These are phyloP conservation scores for Anniella stebbinsi DNA, from an alignment of 2,797 vertebrate species.

Conservation along the genomic window DNA sequence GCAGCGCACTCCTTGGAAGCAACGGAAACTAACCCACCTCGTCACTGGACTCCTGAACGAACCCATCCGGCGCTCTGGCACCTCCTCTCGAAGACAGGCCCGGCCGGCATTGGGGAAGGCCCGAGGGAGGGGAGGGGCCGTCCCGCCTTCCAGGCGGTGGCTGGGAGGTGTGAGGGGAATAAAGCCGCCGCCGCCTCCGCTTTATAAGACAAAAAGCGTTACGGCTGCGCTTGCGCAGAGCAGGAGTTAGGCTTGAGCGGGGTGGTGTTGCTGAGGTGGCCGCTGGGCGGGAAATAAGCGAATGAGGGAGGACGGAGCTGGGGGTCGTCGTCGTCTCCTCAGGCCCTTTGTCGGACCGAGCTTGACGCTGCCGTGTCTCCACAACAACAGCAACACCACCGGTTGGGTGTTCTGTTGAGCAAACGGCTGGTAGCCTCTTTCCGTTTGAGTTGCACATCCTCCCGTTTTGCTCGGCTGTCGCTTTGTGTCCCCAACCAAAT, in stretches of 20 bases:
- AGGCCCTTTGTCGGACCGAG: no score
- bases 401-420: neutral
- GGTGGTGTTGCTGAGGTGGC: no score
- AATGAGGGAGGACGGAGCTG: no score
- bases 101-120: constrained; percentile 26
- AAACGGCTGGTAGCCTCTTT: neutral
- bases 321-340: no score
- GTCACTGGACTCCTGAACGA: neutral
- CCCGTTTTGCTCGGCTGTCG: neutral
- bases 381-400: no score
- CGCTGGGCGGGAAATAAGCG: neutral
- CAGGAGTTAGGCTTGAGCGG: neutral
- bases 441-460: neutral
- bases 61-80: neutral
- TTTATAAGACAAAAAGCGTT: no score
- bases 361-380: neutral
- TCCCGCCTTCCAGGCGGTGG: neutral
- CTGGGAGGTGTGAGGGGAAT: no score
- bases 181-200: neutral
- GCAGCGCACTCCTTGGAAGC: neutral
- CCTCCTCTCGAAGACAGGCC: neutral
- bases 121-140: neutral
- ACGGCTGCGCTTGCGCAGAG: neutral
- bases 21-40: constrained; percentile 23
- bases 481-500: neutral